A percentile compares a stretch with the other conserved stretches of the same genome.
These are phyloP conservation scores for Microdon myrmicae DNA, from an alignment of 2,888 invertebrate species.

Conservation along the genomic window DNA sequence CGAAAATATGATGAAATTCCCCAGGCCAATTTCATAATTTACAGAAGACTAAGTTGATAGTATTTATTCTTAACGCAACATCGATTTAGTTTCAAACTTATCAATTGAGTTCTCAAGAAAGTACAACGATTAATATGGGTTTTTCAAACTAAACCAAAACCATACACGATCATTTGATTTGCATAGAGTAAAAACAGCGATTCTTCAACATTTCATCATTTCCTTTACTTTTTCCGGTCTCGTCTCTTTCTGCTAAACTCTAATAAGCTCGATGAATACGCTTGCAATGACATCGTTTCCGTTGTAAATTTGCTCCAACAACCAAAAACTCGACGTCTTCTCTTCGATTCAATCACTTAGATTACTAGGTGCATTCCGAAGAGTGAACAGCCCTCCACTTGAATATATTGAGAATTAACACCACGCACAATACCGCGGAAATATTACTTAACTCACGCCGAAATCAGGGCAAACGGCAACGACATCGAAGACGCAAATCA, in stretches of 20 bases:
- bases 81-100: too few relatives aligned
- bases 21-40: too few relatives aligned
- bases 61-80: too few relatives aligned
- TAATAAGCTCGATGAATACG: slow-evolving; percentile 5
- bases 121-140: too few relatives aligned
- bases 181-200: too few relatives aligned
- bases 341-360: slow-evolving; percentile 22
- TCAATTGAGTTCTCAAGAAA: too few relatives aligned
- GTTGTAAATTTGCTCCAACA: slow-evolving; percentile 17
- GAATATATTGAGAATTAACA: slow-evolving; percentile 33
- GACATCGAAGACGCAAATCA: slow-evolving; percentile 19
- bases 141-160: too few relatives aligned
- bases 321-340: slow-evolving; percentile 11
- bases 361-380: slow-evolving; percentile 28
- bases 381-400: slow-evolving; percentile 4
- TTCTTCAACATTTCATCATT: too few relatives aligned
- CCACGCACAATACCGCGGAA: slow-evolving; percentile 47
- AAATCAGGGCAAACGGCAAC: slow-evolving; percentile 47
- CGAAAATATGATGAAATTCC: too few relatives aligned
- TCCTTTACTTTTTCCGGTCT: background rate
- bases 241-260: background rate
- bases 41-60: too few relatives aligned
- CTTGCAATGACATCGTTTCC: slow-evolving; percentile 13
- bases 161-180: too few relatives aligned
- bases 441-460: slow-evolving; percentile 42